phyloP scores from a whole-genome alignment of 2,888 invertebrate genomes.

The Scrobipalpa costella region DNA sequence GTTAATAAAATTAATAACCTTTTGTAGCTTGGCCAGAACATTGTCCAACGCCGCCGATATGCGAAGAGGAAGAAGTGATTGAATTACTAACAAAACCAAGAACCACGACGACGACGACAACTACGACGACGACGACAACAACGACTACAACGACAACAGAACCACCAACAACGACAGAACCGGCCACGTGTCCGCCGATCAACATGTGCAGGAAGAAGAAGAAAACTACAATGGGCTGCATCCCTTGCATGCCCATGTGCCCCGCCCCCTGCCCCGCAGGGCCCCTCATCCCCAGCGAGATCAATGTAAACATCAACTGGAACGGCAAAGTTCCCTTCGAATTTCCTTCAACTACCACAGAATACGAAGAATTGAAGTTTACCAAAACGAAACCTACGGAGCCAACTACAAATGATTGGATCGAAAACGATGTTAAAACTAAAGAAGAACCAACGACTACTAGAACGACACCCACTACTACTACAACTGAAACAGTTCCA shows the following conservation, averaged over 20 bases:
- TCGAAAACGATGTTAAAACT: too few relatives aligned
- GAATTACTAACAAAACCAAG: too few relatives aligned
- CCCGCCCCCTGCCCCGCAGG: neutral
- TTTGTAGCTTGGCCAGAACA: conserved; percentile 32
- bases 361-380: neutral
- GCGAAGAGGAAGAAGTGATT: conserved; percentile 30
- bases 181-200: conserved; percentile 15
- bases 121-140: conserved; percentile 14
- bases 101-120: neutral
- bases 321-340: neutral
- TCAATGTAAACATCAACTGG: conserved; percentile 5
- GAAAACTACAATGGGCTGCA: neutral
- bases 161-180: too few relatives aligned
- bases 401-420: too few relatives aligned
- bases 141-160: conserved; percentile 10
- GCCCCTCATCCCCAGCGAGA: conserved; percentile 13
- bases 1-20: too few relatives aligned
- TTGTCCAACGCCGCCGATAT: conserved; percentile 49
- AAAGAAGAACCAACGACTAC: too few relatives aligned
- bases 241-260: conserved; percentile 9
- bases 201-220: conserved; percentile 3
- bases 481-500: too few relatives aligned
- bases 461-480: too few relatives aligned
- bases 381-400: neutral
- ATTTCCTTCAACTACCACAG: neutral